Base-by-base conservation (phyloP, 1,140 invertebrate genomes). In the Camponotus floridanus region DNA sequence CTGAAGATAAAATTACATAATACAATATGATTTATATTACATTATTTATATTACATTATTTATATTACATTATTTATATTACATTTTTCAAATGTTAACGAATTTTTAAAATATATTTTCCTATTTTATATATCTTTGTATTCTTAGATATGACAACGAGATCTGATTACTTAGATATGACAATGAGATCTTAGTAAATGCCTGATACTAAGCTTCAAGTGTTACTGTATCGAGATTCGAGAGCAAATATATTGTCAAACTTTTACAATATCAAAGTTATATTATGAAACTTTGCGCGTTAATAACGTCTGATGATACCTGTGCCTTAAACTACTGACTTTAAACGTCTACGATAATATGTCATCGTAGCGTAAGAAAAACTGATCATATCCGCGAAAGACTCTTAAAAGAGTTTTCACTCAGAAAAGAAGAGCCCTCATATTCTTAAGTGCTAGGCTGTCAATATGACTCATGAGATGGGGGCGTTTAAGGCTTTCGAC, bases 361-460 rank as follows among this genome's bases (percentile, higher is more conserved):
- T 83, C 57, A 74, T 61, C n/a, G 18, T 45, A 36, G 39, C 39
- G 39, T 62, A 73, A 71, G 68, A 83, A 71, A 71, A 83, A 15
- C 55, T 42, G 79, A 83, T 61, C 68, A 83, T 74, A 83, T 73
- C 71, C 68, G 26, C 36, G 21, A 5, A 83, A 62, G 13, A 57
- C 39, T 33, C 33, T 36, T 74, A 61, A 61, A 61, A 81, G 15
- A 36, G 79, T 61, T 61, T 73, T 83, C 18, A 26, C 13, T 61
- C 7, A 8, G 13, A 73, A 65, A 61, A 59, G 13, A 73, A 71
- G n/a, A 48, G 21, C 39, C 39, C 15, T 74, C 68, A 45, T 83
- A 81, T 62, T 48, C 79, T 83, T 83, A 83, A 83, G 79, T 83
- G 79, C 79, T 45, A 15, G 39, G 51, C 42, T 59, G 79, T 83